These are phyloP conservation scores for Oegoconia quadripuncta DNA, from an alignment of 2,888 invertebrate genomes.

Conservation along the genomic window DNA sequence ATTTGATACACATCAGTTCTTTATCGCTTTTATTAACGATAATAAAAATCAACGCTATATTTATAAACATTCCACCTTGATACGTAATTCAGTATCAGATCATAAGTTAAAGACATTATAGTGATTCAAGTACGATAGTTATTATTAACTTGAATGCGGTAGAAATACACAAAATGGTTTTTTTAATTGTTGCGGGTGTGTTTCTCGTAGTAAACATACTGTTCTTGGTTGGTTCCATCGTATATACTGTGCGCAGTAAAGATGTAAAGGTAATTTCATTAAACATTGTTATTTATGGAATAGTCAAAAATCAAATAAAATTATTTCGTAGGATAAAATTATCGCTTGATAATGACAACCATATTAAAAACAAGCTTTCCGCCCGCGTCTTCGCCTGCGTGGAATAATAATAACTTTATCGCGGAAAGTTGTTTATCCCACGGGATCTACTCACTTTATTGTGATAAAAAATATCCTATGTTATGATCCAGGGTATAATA, in stretches of 20 bases:
- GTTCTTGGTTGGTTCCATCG: conserved; percentile 35
- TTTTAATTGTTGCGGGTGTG: conserved; percentile 32
- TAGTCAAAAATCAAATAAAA: neutral
- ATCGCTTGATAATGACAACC: no score
- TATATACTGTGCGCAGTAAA: conserved; percentile 29
- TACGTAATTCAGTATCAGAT: neutral
- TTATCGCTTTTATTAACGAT: conserved; percentile 4
- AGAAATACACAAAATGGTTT: conserved; percentile 13
- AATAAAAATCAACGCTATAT: neutral
- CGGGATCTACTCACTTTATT: no score
- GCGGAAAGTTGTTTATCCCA: no score
- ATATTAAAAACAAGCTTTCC: no score
- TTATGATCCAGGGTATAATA: no score
- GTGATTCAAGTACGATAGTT: no score
- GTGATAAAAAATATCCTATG: no score
- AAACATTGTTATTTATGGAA: neutral
- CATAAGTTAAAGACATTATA: neutral
- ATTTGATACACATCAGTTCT: conserved; percentile 4
- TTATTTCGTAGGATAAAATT: no score
- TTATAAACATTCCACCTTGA: neutral
- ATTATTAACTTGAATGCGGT: neutral
- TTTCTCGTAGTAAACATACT: conserved; percentile 33
- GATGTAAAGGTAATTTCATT: conserved; percentile 31
- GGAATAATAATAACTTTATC: no score
- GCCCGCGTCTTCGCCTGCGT: no score